Conservation (phyloP, 2,888 invertebrate genomes). For the Fabriciana adippe region DNA sequence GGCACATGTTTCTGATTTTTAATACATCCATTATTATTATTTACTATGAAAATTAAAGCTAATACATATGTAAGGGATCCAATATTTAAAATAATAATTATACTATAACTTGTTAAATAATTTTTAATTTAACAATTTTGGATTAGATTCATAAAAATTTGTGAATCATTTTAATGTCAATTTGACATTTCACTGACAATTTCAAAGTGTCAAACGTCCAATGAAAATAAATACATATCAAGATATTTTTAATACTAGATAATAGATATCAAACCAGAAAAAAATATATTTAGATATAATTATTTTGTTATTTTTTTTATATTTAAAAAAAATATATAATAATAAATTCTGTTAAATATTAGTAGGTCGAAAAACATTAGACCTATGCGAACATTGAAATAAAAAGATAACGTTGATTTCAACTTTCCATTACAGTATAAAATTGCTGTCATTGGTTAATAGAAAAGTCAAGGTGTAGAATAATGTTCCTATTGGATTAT, state of each 20-base stretch:
- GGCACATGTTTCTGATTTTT: conserved; percentile 58
- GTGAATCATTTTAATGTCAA: conserved; percentile 16
- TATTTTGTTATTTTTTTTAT: too few relatives aligned
- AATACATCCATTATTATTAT: conserved; percentile 7
- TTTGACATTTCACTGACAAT: conserved; percentile 6
- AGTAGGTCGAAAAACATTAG: too few relatives aligned
- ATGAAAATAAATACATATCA: too few relatives aligned
- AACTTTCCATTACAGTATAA: too few relatives aligned
- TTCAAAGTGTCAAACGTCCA: too few relatives aligned
- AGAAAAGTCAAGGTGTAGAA: background rate
- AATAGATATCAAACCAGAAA: too few relatives aligned
- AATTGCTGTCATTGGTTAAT: background rate
- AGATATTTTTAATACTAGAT: too few relatives aligned
- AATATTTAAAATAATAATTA: background rate
- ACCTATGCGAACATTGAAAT: too few relatives aligned
- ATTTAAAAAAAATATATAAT: too few relatives aligned
- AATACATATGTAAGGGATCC: background rate
- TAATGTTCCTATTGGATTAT: conserved; percentile 10
- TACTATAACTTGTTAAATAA: background rate
- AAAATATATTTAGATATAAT: too few relatives aligned
- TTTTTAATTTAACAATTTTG: conserved; percentile 5
- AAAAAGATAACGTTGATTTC: too few relatives aligned
- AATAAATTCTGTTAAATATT: too few relatives aligned
- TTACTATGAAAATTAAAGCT: background rate
- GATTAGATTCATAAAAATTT: background rate